Base-by-base conservation (phyloP, 2,888 invertebrate species). In the Caenorhabditis sp. region DNA sequence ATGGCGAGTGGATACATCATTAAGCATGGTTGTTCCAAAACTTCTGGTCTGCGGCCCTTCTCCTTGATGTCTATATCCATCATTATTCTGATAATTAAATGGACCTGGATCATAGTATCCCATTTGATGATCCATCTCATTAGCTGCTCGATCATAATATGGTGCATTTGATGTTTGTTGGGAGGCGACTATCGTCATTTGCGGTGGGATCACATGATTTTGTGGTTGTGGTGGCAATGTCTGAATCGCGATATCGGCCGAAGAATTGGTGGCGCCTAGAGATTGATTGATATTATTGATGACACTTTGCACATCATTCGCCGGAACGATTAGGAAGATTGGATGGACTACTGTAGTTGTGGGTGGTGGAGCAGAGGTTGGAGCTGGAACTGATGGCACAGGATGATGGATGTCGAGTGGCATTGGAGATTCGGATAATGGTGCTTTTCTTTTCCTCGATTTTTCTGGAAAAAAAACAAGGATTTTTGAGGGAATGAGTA, bases 11-110 rank as follows among this genome's bases (percentile, higher is more conserved):
- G 56, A 31, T 31, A 31, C 31, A 10, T 71, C 66, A 21, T 71
- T 71, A 57, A 71, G 66, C 52, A 69, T 76, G 2, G 43, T 43
- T 14, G 76, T 76, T 70, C 76, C 76, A 36, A 72, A 72, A 31
- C 61, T 76, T 50, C 76, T 25, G 7, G 72, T 72, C 25, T 64
- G 59, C 26, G 71, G 67, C n/a, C 49, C 63, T 26, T 43, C 14
- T 14, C 8, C 3, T 43, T 43, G 43, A 43, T 43, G 31, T 31
- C 31, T 4, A 10, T 31, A 31, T 10, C 5, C 31, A 31, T 31
- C 31, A 31, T 10, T 31, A 10, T 31, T 31, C 31, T 31, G 43
- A 43, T 43, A 43, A 10, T 43, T 17, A 43, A 17, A 43, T 14
- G 14, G 8, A 7, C 5, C 43, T 14, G 12, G 43, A 43, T 43